Base-by-base conservation (phyloP, 2,113 vertebrate species). In the Grammatotria lemairii region DNA sequence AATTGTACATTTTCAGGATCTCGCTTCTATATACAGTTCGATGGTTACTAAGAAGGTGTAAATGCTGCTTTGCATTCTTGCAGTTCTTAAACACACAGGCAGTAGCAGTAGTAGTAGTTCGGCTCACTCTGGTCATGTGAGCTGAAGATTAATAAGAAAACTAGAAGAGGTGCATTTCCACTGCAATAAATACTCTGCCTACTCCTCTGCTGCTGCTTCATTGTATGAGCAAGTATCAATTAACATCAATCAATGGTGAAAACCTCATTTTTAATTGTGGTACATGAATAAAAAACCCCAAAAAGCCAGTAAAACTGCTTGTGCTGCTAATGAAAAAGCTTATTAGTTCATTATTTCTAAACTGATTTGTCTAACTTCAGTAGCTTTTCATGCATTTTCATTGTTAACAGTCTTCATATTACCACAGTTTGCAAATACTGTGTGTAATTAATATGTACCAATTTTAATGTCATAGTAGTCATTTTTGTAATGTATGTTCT, bases 211-310 rank as follows among this genome's bases (percentile, higher is more conserved):
- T 42, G 13, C 65, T 70, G 1, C 65, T 70, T 70, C 65, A 0
- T 23, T 42, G n/a, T 0, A 42, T 6, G 65, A 70, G 7, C n/a
- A 40, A 23, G 13, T 23, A 70, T 42, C 38, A 42, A 4, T 23
- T 23, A 70, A 42, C 35, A 9, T 42, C 35, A 65, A 65, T 65
- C 60, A 1, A 8, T 70, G 8, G 2, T 9, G 65, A 70, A 70
- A 68, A 40, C 19, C 35, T 40, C 4, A 3, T 68, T 68, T 68
- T 6, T 23, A 70, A 42, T 42, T 70, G 38, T 23, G 38, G 38
- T 23, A 23, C 12, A 13, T 16, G 8, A 42, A 14, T 16, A 5
- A 23, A 9, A 12, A 26, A 23, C 13, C 0, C 6, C 9, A 21
- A 21, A 21, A 54, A 54, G 10, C n/a, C 51, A 53, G 9, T 53